These are phyloP conservation scores for Nasua narica DNA, from an alignment of 2,797 vertebrate genomes.

Conservation along the genomic window DNA sequence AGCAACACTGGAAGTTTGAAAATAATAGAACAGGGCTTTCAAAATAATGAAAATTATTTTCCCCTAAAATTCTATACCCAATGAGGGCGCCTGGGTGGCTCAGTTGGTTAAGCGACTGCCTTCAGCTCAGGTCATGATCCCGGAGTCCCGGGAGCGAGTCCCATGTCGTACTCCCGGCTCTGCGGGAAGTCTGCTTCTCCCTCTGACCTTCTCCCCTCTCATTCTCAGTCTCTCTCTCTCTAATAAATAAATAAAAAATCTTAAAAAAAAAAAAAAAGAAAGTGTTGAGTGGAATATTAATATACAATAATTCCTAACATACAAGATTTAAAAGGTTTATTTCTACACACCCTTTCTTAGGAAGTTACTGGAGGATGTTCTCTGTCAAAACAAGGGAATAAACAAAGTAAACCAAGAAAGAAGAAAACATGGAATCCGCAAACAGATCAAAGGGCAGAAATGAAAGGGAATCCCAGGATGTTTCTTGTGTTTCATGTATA, in stretches of 20 bases:
- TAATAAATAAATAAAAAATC: too few relatives aligned
- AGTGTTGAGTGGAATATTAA: not conserved
- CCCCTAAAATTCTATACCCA: not conserved
- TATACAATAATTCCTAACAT: not conserved
- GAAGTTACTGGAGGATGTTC: not conserved
- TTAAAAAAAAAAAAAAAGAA: too few relatives aligned
- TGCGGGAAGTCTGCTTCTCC: too few relatives aligned
- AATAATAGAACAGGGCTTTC: not conserved
- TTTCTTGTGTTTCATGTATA: not conserved
- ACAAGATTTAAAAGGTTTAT: not conserved
- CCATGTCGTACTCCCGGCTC: too few relatives aligned
- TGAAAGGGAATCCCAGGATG: not conserved
- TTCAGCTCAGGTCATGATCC: too few relatives aligned
- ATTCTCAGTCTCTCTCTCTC: too few relatives aligned
- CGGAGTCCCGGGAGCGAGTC: too few relatives aligned
- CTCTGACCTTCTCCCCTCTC: too few relatives aligned
- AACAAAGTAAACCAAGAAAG: not conserved
- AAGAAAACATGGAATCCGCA: not conserved
- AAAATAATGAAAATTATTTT: slow-evolving; percentile 11
- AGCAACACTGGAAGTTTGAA: not conserved
- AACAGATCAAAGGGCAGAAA: not conserved
- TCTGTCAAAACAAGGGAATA: not conserved
- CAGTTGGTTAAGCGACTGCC: too few relatives aligned
- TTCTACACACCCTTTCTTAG: not conserved
- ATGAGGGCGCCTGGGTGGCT: too few relatives aligned